phyloP scores from a whole-genome alignment of 2,797 vertebrate species.

The Hylomyscus alleni region DNA sequence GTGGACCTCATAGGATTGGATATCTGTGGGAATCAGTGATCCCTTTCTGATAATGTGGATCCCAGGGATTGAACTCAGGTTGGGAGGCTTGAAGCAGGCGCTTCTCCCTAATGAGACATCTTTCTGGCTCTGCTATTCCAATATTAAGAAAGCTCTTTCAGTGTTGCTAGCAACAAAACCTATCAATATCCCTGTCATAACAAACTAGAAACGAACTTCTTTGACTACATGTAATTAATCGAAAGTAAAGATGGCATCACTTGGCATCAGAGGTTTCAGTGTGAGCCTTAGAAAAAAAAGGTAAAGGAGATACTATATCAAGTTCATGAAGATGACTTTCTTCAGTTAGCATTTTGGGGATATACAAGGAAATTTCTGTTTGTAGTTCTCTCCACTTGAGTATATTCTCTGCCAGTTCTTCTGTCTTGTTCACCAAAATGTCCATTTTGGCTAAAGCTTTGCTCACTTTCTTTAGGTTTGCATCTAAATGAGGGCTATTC shows the following conservation, averaged over 20 bases:
- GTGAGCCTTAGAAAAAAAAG: conserved; percentile 56
- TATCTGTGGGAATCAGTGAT: neutral
- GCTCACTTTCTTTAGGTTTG: conserved; percentile 85
- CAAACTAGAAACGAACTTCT: conserved; percentile 36
- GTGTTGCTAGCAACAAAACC: conserved; percentile 20
- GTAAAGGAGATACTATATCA: conserved; percentile 35
- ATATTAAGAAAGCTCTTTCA: conserved; percentile 53
- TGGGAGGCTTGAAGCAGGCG: neutral
- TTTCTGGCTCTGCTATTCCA: neutral
- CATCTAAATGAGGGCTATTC: conserved; percentile 85
- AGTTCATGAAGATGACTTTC: conserved; percentile 81
- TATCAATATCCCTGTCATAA: conserved; percentile 5
- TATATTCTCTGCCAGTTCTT: conserved; percentile 88
- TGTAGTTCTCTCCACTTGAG: conserved; percentile 88
- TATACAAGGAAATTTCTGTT: conserved; percentile 80
- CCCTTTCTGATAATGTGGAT: neutral
- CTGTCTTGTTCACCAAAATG: conserved; percentile 85
- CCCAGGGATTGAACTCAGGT: neutral
- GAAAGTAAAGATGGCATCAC: conserved; percentile 70
- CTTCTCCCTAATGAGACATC: neutral
- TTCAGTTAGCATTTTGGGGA: conserved; percentile 72
- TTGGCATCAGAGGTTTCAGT: conserved; percentile 48
- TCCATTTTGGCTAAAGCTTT: conserved; percentile 86
- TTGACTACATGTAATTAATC: conserved; percentile 27
- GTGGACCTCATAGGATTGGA: neutral